A percentile compares a stretch with the other conserved stretches of the same genome.
These are phyloP conservation scores for Monochamus alternatus DNA, from an alignment of 2,888 invertebrate species.

Conservation along the genomic window DNA sequence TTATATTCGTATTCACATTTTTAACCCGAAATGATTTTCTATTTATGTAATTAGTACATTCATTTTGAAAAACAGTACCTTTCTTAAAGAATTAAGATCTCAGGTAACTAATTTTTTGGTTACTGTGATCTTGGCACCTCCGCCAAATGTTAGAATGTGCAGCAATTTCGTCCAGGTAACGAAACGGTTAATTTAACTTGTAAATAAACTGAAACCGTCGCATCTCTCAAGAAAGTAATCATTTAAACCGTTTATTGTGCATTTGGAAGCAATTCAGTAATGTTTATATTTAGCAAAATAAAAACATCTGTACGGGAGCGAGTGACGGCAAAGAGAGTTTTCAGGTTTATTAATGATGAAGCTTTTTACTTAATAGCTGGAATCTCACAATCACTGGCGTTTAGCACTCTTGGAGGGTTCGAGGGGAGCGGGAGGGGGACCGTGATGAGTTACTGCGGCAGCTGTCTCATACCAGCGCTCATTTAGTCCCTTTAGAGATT, in stretches of 20 bases:
- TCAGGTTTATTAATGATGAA: slow-evolving; percentile 51
- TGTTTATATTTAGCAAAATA: slow-evolving; percentile 37
- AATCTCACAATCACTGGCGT: slow-evolving; percentile 64
- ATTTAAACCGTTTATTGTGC: slow-evolving; percentile 23
- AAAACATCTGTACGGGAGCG: slow-evolving; percentile 34
- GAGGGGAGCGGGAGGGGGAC: slow-evolving; percentile 27
- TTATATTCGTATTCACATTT: too few relatives aligned
- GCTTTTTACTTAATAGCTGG: slow-evolving; percentile 64
- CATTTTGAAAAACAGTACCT: too few relatives aligned
- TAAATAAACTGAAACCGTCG: background rate
- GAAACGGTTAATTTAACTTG: background rate
- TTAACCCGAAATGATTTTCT: too few relatives aligned
- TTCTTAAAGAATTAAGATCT: background rate
- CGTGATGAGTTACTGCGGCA: slow-evolving; percentile 64
- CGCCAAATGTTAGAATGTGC: background rate
- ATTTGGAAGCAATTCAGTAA: slow-evolving; percentile 37
- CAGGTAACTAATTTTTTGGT: slow-evolving; percentile 10
- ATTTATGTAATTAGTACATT: too few relatives aligned
- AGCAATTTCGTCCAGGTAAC: too few relatives aligned
- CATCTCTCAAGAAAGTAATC: slow-evolving; percentile 11
- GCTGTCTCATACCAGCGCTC: slow-evolving; percentile 62
- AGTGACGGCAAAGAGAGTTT: slow-evolving; percentile 32
- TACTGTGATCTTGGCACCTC: background rate
- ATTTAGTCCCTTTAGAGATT: slow-evolving; percentile 56
- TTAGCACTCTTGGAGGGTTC: slow-evolving; percentile 59